A percentile compares a stretch with the other conserved stretches of the same genome.
phyloP scores from a whole-genome alignment of 2,797 vertebrate species.

The Masticophis lateralis region DNA sequence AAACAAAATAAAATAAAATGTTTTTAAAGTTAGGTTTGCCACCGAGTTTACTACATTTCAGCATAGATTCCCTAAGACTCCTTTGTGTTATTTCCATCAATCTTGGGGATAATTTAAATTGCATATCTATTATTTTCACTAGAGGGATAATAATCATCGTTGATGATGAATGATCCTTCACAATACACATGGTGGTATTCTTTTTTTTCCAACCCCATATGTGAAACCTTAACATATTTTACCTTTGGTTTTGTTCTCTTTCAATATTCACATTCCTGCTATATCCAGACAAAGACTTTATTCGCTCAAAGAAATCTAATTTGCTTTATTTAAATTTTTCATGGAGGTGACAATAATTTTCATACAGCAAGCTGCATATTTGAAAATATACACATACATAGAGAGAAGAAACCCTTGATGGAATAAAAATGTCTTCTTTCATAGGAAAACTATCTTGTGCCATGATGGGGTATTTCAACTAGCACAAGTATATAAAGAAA shows the following conservation, averaged over 20 bases:
- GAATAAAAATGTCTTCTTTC: not conserved
- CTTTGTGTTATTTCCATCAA: constrained; percentile 10
- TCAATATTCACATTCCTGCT: not conserved
- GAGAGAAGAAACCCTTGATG: not conserved
- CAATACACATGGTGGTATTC: not conserved
- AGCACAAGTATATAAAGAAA: not conserved
- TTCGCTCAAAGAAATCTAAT: not conserved
- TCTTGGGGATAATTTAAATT: constrained; percentile 27
- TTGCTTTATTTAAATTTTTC: not conserved
- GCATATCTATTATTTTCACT: constrained; percentile 10
- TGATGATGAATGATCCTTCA: constrained; percentile 1
- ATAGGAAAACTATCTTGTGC: not conserved
- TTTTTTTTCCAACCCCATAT: not conserved
- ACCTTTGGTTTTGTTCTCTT: not conserved
- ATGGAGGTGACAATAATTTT: not conserved
- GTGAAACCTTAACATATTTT: not conserved
- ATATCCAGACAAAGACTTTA: not conserved
- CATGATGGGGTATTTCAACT: not conserved
- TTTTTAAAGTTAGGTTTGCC: constrained; percentile 23
- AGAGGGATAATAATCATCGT: not conserved
- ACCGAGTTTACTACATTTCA: not conserved
- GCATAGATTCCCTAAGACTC: not conserved
- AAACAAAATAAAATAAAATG: not conserved
- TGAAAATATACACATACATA: not conserved
- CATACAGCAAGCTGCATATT: not conserved